A percentile compares a stretch with the other conserved stretches of the same genome.
These are phyloP conservation scores for Percopsis omiscomaycus DNA, from an alignment of 2,797 vertebrate genomes.

Conservation along the genomic window DNA sequence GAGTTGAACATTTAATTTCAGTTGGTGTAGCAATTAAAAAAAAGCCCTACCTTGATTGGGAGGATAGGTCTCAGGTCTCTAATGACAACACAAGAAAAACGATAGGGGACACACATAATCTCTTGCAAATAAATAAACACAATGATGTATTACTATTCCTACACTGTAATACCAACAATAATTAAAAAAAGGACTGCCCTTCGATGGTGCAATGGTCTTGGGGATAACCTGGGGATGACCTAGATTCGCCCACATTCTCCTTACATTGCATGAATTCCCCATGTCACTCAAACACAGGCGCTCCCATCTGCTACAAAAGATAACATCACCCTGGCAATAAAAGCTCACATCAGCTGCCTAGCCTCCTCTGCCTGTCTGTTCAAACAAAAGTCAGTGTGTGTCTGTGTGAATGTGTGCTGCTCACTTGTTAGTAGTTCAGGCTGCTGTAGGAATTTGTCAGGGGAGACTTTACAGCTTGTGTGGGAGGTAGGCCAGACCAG, in stretches of 20 bases:
- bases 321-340: conserved; percentile 49
- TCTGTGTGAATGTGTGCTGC: conserved; percentile 21
- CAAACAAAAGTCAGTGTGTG: conserved; percentile 29
- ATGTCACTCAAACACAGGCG: conserved; percentile 8
- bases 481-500: conserved; percentile 3
- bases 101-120: too few relatives aligned
- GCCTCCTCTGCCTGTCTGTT: conserved; percentile 40
- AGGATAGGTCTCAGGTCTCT: too few relatives aligned
- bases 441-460: conserved; percentile 39
- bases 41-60: too few relatives aligned
- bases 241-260: background rate
- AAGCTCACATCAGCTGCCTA: conserved; percentile 32
- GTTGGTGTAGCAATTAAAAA: too few relatives aligned
- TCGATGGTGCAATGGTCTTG: background rate
- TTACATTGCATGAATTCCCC: conserved; percentile 6
- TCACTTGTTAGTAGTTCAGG: conserved; percentile 37
- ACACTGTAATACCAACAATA: too few relatives aligned
- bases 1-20: too few relatives aligned
- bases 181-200: background rate
- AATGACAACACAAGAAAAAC: too few relatives aligned
- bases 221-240: background rate
- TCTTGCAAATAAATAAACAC: too few relatives aligned
- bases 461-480: conserved; percentile 42
- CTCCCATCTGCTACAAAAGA: conserved; percentile 30
- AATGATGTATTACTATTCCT: too few relatives aligned